phyloP scores from a whole-genome alignment of 2,113 vertebrate genomes.

The Pangasianodon gigas region DNA sequence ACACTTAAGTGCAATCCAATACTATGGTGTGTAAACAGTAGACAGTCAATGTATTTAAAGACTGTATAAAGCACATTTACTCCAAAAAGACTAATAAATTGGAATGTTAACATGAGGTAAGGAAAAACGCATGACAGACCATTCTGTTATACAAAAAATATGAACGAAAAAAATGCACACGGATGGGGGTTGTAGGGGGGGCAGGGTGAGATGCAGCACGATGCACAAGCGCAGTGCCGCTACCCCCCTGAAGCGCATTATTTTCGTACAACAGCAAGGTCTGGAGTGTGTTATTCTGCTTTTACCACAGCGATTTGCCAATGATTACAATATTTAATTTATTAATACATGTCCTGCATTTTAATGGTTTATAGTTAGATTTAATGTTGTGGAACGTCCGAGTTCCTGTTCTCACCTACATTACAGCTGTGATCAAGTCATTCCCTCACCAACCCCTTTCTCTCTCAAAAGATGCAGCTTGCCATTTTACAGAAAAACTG shows the following conservation, averaged over 20 bases:
- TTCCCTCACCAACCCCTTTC: not conserved
- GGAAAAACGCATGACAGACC: not conserved
- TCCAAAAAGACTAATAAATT: not conserved
- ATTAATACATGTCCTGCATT: not conserved
- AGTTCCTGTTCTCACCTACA: not conserved
- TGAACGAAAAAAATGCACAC: not conserved
- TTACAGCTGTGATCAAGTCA: not conserved
- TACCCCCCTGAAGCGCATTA: not conserved
- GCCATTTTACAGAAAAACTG: not conserved
- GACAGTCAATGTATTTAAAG: not conserved
- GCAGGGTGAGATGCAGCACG: not conserved
- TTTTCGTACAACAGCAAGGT: not conserved
- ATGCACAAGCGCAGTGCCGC: not conserved
- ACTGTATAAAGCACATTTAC: not conserved
- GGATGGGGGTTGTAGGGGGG: too few relatives aligned
- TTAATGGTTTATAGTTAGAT: not conserved
- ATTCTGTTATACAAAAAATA: too few relatives aligned
- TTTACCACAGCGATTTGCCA: not conserved
- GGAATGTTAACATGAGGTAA: not conserved
- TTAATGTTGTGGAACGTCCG: not conserved
- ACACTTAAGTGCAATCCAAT: not conserved
- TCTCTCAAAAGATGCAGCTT: not conserved
- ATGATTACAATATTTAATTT: not conserved
- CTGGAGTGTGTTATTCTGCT: not conserved
- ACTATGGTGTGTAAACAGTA: conserved; percentile 6